Evolutionary conservation across 2,113 vertebrate genomes (phyloP).

Genomic region (Aspiorhynchus laticeps): DNA sequence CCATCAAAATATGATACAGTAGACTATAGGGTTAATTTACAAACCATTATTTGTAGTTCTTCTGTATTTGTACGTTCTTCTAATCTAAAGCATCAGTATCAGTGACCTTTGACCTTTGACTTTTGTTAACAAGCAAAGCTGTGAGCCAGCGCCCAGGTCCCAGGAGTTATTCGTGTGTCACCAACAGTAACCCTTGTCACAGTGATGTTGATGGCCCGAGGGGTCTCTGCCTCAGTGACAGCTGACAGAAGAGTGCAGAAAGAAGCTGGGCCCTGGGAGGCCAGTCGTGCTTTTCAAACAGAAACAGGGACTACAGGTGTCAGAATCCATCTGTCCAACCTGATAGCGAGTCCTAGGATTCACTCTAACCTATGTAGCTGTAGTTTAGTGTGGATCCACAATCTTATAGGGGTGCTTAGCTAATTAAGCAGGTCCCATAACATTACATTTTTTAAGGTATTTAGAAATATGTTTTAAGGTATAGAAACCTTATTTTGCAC

Average conservation of each 20-base stretch:
- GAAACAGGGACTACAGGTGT: slow-evolving; percentile 28
- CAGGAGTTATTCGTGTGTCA: slow-evolving; percentile 32
- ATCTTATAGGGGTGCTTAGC: background rate
- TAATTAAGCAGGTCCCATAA: background rate
- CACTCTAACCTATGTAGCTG: background rate
- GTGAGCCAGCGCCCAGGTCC: slow-evolving; percentile 22
- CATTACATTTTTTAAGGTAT: background rate
- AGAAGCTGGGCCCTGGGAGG: background rate
- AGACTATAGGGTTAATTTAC: background rate
- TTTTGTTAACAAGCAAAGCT: slow-evolving; percentile 29
- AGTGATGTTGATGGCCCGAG: slow-evolving; percentile 44
- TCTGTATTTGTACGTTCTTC: background rate
- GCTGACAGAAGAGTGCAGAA: slow-evolving; percentile 46
- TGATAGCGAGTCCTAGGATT: background rate
- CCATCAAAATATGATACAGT: background rate
- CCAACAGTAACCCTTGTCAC: slow-evolving; percentile 36
- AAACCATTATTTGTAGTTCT: background rate
- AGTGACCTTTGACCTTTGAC: slow-evolving; percentile 53
- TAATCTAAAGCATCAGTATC: slow-evolving; percentile 17
- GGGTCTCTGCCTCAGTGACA: slow-evolving; percentile 50
- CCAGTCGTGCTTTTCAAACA: slow-evolving; percentile 20
- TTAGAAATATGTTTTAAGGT: background rate
- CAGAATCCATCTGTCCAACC: slow-evolving; percentile 32
- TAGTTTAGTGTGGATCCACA: background rate
- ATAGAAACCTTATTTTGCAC: background rate